Evolutionary conservation across 1,140 invertebrate genomes (phyloP).

Genomic region (Globodera ellingtonae): DNA sequence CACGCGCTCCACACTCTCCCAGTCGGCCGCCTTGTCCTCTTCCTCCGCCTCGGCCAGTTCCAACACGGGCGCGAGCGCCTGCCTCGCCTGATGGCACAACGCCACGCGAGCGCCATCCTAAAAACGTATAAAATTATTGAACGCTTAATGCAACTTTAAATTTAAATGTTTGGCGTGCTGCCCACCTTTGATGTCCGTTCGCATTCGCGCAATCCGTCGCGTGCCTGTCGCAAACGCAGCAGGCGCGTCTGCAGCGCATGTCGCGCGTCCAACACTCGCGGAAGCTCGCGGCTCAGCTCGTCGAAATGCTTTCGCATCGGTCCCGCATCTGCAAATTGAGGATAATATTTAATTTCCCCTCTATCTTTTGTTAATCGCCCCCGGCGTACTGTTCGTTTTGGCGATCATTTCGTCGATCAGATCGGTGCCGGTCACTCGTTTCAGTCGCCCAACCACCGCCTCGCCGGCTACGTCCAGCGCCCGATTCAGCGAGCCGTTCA

Average conservation of each 20-base stretch:
- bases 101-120: neutral
- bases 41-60: neutral
- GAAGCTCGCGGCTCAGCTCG: slow-evolving; percentile 16
- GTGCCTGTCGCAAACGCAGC: slow-evolving; percentile 18
- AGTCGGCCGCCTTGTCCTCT: slow-evolving; percentile 17
- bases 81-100: slow-evolving; percentile 24
- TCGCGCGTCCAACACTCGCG: slow-evolving; percentile 4
- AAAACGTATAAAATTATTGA: neutral
- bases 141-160: no score
- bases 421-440: slow-evolving; percentile 35
- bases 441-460: slow-evolving; percentile 34
- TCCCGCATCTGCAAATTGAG: neutral
- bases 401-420: slow-evolving; percentile 37
- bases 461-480: slow-evolving; percentile 36
- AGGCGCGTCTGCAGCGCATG: slow-evolving; percentile 27
- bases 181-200: slow-evolving; percentile 18
- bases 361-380: neutral
- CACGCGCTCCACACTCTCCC: slow-evolving; percentile 13
- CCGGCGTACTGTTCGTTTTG: slow-evolving; percentile 30
- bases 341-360: no score
- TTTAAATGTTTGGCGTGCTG: slow-evolving; percentile 1
- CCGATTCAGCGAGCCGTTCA: slow-evolving; percentile 33
- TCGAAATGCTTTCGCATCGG: slow-evolving; percentile 11
- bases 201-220: slow-evolving; percentile 16
- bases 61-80: slow-evolving; percentile 15